A percentile compares a stretch with the other conserved stretches of the same genome.
phyloP scores from a whole-genome alignment of 2,113 vertebrate genomes.

The Zapus hudsonius region DNA sequence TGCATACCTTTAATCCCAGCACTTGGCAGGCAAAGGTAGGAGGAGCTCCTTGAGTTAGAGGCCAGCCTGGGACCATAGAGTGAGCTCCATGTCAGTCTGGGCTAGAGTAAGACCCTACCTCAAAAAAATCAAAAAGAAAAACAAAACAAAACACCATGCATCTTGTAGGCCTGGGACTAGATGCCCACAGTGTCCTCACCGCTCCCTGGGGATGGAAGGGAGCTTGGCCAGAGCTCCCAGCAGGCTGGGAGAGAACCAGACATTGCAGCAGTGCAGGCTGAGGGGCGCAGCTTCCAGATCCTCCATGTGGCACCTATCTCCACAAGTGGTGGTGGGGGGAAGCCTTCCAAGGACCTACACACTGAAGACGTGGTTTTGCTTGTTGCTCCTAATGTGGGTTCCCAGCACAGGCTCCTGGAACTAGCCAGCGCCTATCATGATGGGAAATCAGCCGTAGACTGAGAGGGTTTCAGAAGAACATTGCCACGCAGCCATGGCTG shows the following conservation, averaged over 20 bases:
- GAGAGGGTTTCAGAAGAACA: not conserved
- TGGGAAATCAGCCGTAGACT: not conserved
- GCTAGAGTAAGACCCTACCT: too few species aligned
- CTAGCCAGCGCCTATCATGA: not conserved
- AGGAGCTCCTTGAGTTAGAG: too few species aligned
- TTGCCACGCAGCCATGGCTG: not conserved
- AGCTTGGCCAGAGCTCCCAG: rapidly evolving
- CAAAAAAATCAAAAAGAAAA: too few species aligned
- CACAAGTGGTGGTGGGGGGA: not conserved
- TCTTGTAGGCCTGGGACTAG: too few species aligned
- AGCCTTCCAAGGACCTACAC: not conserved
- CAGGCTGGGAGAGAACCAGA: too few species aligned
- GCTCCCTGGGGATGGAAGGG: rapidly evolving
- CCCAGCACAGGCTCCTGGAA: not conserved
- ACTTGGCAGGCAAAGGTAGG: too few species aligned
- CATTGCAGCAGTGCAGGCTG: not conserved
- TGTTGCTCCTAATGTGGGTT: not conserved
- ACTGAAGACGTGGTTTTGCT: not conserved
- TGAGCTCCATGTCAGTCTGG: too few species aligned
- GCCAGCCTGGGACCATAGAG: not conserved
- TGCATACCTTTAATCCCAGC: too few species aligned
- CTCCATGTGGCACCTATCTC: not conserved
- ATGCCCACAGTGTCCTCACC: not conserved
- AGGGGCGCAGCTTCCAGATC: not conserved
- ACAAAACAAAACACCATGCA: too few species aligned